Conservation (phyloP, 1,140 invertebrate genomes). For the Pachyrhynchus sulphureomaculatus region DNA sequence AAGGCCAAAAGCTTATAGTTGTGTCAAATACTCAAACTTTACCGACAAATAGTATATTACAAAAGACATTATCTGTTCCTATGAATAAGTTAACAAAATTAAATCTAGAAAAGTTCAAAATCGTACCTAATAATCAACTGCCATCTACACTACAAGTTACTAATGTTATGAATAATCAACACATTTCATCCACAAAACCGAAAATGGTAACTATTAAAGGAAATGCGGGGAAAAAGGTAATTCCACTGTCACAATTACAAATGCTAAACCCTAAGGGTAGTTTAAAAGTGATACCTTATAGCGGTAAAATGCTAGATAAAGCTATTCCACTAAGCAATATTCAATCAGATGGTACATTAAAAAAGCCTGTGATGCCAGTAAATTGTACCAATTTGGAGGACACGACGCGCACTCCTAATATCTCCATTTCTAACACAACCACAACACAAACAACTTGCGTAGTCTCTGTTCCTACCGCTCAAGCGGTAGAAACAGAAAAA, state of each 20-base stretch:
- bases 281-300: constrained; percentile 45
- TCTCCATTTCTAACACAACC: too few relatives aligned
- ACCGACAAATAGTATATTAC: constrained; percentile 43
- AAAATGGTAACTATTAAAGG: constrained; percentile 47
- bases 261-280: constrained; percentile 45
- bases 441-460: too few relatives aligned
- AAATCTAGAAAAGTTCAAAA: constrained; percentile 50
- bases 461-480: background rate
- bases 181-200: constrained; percentile 38
- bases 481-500: background rate
- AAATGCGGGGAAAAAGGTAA: constrained; percentile 43
- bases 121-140: constrained; percentile 39
- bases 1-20: constrained; percentile 48
- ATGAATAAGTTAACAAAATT: constrained; percentile 48
- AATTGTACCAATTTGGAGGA: background rate
- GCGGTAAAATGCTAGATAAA: constrained; percentile 42
- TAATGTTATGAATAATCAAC: constrained; percentile 25
- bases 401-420: background rate
- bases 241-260: constrained; percentile 45
- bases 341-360: background rate
- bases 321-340: background rate
- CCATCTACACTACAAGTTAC: constrained; percentile 28
- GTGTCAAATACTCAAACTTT: constrained; percentile 45
- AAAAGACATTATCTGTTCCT: constrained; percentile 47
- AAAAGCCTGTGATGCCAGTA: background rate